Conservation (phyloP, 2,797 vertebrate genomes). For the Pseudochirops corinnae region DNA sequence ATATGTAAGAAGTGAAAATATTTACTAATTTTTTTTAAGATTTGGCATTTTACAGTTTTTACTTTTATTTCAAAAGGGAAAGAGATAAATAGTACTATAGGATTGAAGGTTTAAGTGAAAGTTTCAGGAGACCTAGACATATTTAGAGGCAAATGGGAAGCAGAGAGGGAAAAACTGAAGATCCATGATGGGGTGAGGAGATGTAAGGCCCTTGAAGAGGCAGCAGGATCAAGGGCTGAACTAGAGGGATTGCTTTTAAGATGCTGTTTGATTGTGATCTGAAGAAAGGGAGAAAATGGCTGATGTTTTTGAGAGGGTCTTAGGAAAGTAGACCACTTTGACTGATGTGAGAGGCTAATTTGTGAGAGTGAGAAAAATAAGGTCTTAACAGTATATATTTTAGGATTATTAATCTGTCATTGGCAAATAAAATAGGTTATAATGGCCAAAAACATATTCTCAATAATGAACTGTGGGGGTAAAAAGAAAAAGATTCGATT, state of each 20-base stretch:
- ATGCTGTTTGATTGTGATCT: neutral
- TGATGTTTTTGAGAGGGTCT: neutral
- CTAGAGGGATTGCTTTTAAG: neutral
- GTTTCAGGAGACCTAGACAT: neutral
- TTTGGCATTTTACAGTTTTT: neutral
- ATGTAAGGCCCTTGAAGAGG: neutral
- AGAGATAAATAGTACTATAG: neutral
- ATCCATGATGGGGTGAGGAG: neutral
- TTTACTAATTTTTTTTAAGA: neutral
- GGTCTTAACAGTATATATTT: neutral
- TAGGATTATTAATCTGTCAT: neutral
- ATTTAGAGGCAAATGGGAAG: neutral
- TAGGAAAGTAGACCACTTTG: neutral
- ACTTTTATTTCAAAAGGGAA: neutral
- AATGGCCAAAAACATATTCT: neutral
- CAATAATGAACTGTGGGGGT: neutral
- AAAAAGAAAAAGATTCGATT: neutral
- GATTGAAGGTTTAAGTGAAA: neutral
- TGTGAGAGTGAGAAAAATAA: neutral
- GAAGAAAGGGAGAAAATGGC: neutral
- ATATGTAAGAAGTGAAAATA: neutral
- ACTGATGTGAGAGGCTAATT: neutral
- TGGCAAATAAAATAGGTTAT: neutral
- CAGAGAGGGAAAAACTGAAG: neutral
- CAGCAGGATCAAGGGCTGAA: neutral